A percentile compares a stretch with the other conserved stretches of the same genome.
Conservation (phyloP, 2,888 invertebrate genomes). For the Drosophila mulleri region DNA sequence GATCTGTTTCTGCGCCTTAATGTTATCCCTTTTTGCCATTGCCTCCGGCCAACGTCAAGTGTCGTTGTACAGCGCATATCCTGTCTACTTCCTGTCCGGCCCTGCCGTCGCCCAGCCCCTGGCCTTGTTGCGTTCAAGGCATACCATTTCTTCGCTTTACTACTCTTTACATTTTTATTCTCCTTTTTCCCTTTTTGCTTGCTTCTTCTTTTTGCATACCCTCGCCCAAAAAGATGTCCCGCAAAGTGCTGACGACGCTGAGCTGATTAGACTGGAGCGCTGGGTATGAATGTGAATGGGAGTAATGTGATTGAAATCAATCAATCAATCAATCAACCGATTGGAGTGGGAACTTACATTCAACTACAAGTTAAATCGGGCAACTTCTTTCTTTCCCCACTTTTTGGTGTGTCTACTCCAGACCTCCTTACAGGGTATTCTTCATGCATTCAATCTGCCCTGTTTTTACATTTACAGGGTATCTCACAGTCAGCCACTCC, state of each 20-base stretch:
- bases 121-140: not conserved
- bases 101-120: not conserved
- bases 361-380: not conserved
- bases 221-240: not conserved
- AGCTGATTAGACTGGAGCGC: not conserved
- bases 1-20: slow-evolving; percentile 27
- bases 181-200: too few relatives aligned
- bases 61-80: slow-evolving; percentile 48
- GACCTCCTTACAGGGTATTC: not conserved
- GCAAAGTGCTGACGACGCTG: not conserved
- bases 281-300: not conserved
- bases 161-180: too few relatives aligned
- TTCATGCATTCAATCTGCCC: not conserved
- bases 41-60: slow-evolving; percentile 48
- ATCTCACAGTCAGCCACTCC: slow-evolving; percentile 4
- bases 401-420: not conserved
- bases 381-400: not conserved
- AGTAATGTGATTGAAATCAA: slow-evolving; percentile 6
- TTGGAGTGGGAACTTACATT: not conserved
- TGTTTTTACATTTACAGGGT: not conserved
- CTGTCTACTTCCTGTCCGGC: slow-evolving; percentile 34
- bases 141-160: slow-evolving; percentile 1
- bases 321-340: slow-evolving; percentile 1
- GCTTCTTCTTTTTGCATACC: not conserved
- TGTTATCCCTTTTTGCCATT: slow-evolving; percentile 53